Evolutionary conservation across 2,797 vertebrate species (phyloP), one percentile per base, ranked within the genome.

Genomic region (Coregonus suidteri): DNA sequence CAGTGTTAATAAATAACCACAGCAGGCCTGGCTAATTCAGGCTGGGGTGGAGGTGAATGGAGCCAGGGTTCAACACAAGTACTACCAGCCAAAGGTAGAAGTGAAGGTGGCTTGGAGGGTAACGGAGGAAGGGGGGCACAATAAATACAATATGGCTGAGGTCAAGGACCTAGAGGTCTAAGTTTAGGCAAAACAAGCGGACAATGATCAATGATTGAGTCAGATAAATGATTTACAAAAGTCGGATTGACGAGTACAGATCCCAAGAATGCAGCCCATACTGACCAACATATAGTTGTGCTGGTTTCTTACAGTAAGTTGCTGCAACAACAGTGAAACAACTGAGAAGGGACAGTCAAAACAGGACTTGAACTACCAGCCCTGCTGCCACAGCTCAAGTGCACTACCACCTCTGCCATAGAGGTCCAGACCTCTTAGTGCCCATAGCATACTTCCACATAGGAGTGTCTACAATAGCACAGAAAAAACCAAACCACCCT

Each of bases 1-100:
- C 79, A 85, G 69, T 25, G 64, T 73, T 84, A 86, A 91, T 88
- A 92, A 91, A 90, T 88, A 88, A 90, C 76, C 79, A 76, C 87
- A 85, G 78, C 79, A 71, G 68, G 78, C 31, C 53, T 59, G 53
- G 52, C 72, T 56, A 59, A n/a, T 35, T 73, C n/a, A 16, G 37
- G 31, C 70, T 14, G 35, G 1, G 47, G 6, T 30, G 47, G 14
- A 53, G 52, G 71, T 72, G 51, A 72, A 16, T 1, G n/a, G 59
- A 64, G 34, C 68, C 3, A 20, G 37, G 35, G 68, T 41, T 34
- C 20, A 65, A n/a, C 14, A 31, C 18, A 35, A n/a, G 30, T 6
- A 16, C 67, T 25, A 51, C 31, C 59, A 64, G 59, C 59, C 59
- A 64, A 41, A 52, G 30, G 62, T 31, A 35, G 62, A 30, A 4